These are phyloP conservation scores for Hirtodrosophila histrioides DNA, from an alignment of 2,888 invertebrate species.

Conservation along the genomic window DNA sequence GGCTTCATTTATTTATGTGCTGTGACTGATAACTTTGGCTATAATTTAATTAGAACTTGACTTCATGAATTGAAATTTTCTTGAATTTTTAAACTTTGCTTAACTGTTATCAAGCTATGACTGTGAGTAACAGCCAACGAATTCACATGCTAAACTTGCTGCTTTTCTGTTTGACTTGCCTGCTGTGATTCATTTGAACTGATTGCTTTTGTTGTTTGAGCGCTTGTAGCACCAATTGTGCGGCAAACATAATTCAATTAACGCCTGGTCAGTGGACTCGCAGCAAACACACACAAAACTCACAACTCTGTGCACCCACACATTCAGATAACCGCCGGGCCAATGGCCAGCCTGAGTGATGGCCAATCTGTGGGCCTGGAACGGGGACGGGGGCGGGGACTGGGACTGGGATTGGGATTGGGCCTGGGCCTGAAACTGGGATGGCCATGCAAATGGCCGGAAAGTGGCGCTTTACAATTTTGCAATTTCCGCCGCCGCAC, in stretches of 20 bases:
- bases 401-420: slow-evolving; percentile 9
- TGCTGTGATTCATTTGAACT: slow-evolving; percentile 28
- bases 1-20: no score
- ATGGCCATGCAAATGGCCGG: slow-evolving; percentile 62
- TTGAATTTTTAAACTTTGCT: no score
- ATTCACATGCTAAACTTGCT: no score
- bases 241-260: slow-evolving; percentile 77
- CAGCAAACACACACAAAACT: slow-evolving; percentile 32
- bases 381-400: slow-evolving; percentile 4
- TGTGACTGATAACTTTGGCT: no score
- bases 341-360: slow-evolving; percentile 33
- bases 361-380: slow-evolving; percentile 17
- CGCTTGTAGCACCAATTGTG: slow-evolving; percentile 62
- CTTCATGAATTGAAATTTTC: no score
- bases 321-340: slow-evolving; percentile 9
- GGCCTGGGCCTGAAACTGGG: slow-evolving; percentile 8
- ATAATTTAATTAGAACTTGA: no score
- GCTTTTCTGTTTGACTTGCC: slow-evolving; percentile 14
- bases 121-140: no score
- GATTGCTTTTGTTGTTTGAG: slow-evolving; percentile 39
- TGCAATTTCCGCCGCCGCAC: slow-evolving; percentile 71
- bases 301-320: slow-evolving; percentile 8
- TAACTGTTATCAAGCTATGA: no score
- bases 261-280: slow-evolving; percentile 60
- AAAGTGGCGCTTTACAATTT: slow-evolving; percentile 74